A percentile compares a stretch with the other conserved stretches of the same genome.
Conservation (phyloP, 2,113 vertebrate species). For the Tachycineta bicolor region DNA sequence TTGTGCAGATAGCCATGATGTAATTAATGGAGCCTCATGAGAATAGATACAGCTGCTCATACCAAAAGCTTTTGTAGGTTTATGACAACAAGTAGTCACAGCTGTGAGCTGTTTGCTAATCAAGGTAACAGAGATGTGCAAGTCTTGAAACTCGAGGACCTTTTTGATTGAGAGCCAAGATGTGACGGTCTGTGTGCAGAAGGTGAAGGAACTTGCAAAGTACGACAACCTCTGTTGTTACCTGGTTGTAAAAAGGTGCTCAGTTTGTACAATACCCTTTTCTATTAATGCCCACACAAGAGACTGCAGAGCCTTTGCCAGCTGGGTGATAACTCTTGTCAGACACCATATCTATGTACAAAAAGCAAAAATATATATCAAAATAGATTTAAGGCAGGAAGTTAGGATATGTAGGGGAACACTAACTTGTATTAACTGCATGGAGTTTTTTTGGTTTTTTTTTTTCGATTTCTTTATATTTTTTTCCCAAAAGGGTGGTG, state of each 20-base stretch:
- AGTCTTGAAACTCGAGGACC: background rate
- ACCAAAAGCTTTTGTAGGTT: background rate
- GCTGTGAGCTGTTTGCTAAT: background rate
- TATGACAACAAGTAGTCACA: background rate
- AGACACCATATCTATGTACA: background rate
- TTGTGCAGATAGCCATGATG: background rate
- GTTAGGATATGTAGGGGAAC: background rate
- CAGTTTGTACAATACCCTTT: background rate
- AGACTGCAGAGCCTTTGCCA: background rate
- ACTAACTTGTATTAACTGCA: background rate
- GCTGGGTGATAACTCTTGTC: background rate
- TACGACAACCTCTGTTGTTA: background rate
- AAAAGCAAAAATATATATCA: background rate
- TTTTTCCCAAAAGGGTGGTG: background rate
- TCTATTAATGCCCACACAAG: background rate
- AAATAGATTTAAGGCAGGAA: background rate
- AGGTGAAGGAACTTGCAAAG: background rate
- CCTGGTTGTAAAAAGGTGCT: background rate
- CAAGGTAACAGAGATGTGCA: background rate
- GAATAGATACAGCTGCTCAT: background rate
- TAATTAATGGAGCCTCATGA: background rate
- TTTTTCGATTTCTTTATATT: background rate
- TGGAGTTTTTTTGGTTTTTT: background rate
- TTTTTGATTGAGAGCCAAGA: background rate
- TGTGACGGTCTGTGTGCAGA: background rate